Percentiles rank a stretch among this genome's conserved stretches.
phyloP scores from a whole-genome alignment of 2,888 invertebrate genomes.

The Noctua fimbriata region DNA sequence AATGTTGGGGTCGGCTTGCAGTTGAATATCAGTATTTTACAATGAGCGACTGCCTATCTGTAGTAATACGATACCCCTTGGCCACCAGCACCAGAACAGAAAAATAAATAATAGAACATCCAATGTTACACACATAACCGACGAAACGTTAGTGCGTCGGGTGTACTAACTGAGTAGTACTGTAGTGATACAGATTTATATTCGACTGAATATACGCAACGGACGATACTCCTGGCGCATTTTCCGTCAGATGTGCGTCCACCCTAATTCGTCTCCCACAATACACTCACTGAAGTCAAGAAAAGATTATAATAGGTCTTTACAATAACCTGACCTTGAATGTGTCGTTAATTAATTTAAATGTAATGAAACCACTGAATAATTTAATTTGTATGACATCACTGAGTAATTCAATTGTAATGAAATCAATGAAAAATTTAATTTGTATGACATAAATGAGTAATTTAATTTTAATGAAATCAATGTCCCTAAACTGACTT shows the following conservation, averaged over 20 bases:
- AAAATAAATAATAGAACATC: neutral
- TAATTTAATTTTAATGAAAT: too few relatives aligned
- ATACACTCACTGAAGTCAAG: conserved; percentile 7
- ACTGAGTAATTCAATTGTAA: too few relatives aligned
- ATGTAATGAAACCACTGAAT: too few relatives aligned
- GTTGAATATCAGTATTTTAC: neutral
- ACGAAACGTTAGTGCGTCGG: neutral
- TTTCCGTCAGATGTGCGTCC: neutral
- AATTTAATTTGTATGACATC: too few relatives aligned
- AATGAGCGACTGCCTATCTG: neutral
- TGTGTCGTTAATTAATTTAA: neutral
- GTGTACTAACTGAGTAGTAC: neutral
- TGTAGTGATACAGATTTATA: neutral
- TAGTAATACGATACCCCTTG: neutral
- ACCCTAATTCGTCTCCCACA: neutral
- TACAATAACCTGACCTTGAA: conserved; percentile 5
- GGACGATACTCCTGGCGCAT: neutral
- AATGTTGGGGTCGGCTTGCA: neutral
- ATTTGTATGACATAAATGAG: too few relatives aligned
- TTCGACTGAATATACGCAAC: neutral
- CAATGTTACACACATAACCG: neutral
- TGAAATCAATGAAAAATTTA: too few relatives aligned
- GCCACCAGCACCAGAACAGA: neutral
- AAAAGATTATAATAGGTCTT: conserved; percentile 6
- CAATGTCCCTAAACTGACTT: too few relatives aligned